phyloP scores from a whole-genome alignment of 2,888 invertebrate species.

The Cephus pulcher region DNA sequence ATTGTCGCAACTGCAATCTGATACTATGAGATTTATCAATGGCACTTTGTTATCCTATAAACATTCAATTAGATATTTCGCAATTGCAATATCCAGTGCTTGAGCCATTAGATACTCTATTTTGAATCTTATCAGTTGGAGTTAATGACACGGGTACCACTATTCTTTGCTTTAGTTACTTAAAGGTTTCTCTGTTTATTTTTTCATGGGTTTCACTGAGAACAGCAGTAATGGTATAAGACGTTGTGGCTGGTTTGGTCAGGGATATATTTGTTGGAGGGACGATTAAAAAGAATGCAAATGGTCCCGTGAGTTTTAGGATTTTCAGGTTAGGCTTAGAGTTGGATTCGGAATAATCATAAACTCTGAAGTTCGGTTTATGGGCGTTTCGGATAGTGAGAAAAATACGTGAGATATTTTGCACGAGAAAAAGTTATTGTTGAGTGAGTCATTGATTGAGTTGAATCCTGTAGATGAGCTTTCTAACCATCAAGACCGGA shows the following conservation, averaged over 20 bases:
- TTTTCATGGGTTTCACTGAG: no score
- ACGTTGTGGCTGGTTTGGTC: no score
- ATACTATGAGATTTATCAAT: neutral
- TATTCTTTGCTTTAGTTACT: neutral
- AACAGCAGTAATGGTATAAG: no score
- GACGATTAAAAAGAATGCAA: no score
- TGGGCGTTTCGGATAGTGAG: no score
- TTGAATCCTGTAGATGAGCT: neutral
- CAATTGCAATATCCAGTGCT: neutral
- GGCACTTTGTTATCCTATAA: neutral
- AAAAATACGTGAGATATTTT: neutral
- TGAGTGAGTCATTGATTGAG: neutral
- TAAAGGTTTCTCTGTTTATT: no score
- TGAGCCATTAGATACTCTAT: neutral
- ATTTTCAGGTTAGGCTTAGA: no score
- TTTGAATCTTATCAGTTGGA: neutral
- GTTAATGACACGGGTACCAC: neutral
- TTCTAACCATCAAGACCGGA: neutral
- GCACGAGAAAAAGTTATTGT: neutral
- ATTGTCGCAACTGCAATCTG: slow-evolving; percentile 14
- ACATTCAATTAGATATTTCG: neutral
- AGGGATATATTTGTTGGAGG: no score
- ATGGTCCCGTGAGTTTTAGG: no score
- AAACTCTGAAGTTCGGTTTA: no score
- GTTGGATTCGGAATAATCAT: no score